phyloP scores from a whole-genome alignment of 1,140 invertebrate species.

The Saxidomus purpurata region DNA sequence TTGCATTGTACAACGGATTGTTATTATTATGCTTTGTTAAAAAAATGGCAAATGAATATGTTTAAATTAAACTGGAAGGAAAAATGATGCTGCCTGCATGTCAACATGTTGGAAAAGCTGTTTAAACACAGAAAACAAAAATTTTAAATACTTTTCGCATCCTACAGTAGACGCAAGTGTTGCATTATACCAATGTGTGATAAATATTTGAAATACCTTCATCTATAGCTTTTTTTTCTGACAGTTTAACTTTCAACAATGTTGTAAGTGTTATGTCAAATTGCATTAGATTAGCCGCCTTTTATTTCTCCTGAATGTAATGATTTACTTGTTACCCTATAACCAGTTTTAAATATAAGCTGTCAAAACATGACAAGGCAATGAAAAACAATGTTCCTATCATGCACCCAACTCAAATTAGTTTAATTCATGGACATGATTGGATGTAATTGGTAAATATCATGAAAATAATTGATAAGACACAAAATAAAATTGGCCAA shows the following conservation, averaged over 20 bases:
- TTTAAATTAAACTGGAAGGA: too few relatives aligned
- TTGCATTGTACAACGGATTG: too few relatives aligned
- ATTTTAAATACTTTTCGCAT: too few relatives aligned
- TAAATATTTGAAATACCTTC: too few relatives aligned
- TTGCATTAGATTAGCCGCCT: not conserved
- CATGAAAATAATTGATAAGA: slow-evolving; percentile 24
- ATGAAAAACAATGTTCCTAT: not conserved
- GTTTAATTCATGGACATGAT: slow-evolving; percentile 1
- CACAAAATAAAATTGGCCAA: not conserved
- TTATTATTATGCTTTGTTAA: too few relatives aligned
- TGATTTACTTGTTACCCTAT: slow-evolving; percentile 37
- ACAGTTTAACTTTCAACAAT: slow-evolving; percentile 17
- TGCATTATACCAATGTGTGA: too few relatives aligned
- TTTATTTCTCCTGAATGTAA: not conserved
- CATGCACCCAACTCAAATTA: slow-evolving; percentile 1
- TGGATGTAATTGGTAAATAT: slow-evolving; percentile 9
- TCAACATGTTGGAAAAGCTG: too few relatives aligned
- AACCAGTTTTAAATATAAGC: slow-evolving; percentile 10
- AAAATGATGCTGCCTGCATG: too few relatives aligned
- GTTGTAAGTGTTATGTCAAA: slow-evolving; percentile 31
- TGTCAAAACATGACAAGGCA: not conserved
- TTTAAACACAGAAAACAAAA: too few relatives aligned
- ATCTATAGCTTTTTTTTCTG: too few relatives aligned
- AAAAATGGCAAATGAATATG: too few relatives aligned
- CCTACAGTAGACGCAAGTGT: too few relatives aligned